phyloP scores from a whole-genome alignment of 2,797 vertebrate species.

The Sebastes variabilis region DNA sequence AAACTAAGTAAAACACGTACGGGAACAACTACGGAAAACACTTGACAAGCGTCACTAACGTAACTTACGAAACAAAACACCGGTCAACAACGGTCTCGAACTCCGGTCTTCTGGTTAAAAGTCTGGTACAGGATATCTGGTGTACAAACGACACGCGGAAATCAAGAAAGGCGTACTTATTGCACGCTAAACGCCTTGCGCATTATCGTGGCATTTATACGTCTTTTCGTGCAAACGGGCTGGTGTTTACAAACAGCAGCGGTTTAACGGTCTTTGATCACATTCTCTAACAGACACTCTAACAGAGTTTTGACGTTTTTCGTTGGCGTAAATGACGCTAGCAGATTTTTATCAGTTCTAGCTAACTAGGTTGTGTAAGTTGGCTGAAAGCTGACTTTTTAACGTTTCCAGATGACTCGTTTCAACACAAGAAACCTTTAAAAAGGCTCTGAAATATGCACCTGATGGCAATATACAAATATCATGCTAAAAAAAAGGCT shows the following conservation, averaged over 20 bases:
- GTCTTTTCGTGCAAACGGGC: no score
- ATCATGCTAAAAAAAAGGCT: not conserved
- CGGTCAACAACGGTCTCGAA: no score
- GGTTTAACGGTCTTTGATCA: not conserved
- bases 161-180: no score
- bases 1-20: no score
- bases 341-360: not conserved
- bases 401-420: not conserved
- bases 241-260: not conserved
- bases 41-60: no score
- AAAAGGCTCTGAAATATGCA: not conserved
- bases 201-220: no score
- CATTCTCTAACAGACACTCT: not conserved
- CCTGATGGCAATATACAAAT: not conserved
- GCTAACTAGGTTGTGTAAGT: not conserved
- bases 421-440: not conserved
- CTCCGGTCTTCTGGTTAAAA: no score
- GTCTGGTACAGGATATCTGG: no score
- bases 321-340: not conserved
- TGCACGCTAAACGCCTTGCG: no score
- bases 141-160: no score
- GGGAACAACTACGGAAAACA: no score
- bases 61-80: no score
- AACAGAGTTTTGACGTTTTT: not conserved
- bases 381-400: not conserved